Evolutionary conservation across 2,888 invertebrate species (phyloP).

Genomic region (Eupithecia dodoneata): DNA sequence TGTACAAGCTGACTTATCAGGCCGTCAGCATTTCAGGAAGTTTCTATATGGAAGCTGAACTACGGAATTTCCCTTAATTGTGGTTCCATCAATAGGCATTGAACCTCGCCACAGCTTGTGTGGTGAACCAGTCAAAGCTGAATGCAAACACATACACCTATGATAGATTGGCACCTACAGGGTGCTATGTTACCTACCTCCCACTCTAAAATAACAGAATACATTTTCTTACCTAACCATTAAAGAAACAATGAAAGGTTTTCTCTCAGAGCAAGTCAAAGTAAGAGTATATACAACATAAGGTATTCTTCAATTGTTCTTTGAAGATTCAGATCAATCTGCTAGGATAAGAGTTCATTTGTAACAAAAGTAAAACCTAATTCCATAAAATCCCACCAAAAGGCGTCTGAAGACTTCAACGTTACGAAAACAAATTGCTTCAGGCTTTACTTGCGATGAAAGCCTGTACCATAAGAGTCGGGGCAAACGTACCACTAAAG

Average conservation of each 20-base stretch:
- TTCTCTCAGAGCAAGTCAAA: not conserved
- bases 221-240: not conserved
- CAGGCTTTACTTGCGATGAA: conserved; percentile 51
- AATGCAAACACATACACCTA: not conserved
- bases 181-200: not conserved
- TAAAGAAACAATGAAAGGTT: not conserved
- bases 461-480: conserved; percentile 46
- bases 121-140: not conserved
- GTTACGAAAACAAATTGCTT: conserved; percentile 55
- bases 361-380: conserved; percentile 27
- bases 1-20: not conserved
- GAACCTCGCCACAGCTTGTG: not conserved
- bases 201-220: not conserved
- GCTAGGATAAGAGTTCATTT: conserved; percentile 32
- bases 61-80: not conserved
- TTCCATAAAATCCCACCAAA: conserved; percentile 42
- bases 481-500: not conserved
- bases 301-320: not conserved
- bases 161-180: not conserved
- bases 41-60: not conserved
- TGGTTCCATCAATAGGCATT: conserved; percentile 4
- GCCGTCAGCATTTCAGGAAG: not conserved
- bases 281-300: too few species aligned
- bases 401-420: conserved; percentile 51
- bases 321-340: conserved; percentile 27